Percentiles rank a stretch among this genome's conserved stretches.
Conservation (phyloP, 2,888 invertebrate genomes). For the Scaeva pyrastri region DNA sequence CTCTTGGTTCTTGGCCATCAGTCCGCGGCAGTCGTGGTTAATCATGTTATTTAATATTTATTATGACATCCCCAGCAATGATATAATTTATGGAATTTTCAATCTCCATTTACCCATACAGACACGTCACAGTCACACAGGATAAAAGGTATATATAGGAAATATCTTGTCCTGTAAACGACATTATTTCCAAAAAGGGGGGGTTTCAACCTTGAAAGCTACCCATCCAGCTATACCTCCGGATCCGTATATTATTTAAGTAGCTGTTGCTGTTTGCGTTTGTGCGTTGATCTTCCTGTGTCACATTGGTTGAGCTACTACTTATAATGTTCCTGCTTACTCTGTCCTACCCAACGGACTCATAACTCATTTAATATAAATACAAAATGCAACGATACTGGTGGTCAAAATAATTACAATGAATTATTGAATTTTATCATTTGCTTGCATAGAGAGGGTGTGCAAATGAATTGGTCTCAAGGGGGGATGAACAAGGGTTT, state of each 20-base stretch:
- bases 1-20: slow-evolving; percentile 3
- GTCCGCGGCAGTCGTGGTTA: slow-evolving; percentile 23
- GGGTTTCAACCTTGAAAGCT: slow-evolving; percentile 31
- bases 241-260: too few relatives aligned
- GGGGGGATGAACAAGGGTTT: slow-evolving; percentile 43
- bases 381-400: slow-evolving; percentile 51
- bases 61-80: slow-evolving; percentile 36
- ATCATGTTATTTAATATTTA: slow-evolving; percentile 66
- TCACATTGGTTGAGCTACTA: neutral
- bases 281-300: too few relatives aligned
- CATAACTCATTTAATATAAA: slow-evolving; percentile 69
- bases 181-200: slow-evolving; percentile 28
- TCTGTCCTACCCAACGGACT: slow-evolving; percentile 49
- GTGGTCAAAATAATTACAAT: slow-evolving; percentile 71
- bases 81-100: slow-evolving; percentile 49
- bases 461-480: slow-evolving; percentile 55
- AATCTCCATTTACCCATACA: slow-evolving; percentile 1
- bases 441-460: slow-evolving; percentile 58
- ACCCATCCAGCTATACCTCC: neutral
- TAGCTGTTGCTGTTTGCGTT: too few relatives aligned
- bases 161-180: too few relatives aligned
- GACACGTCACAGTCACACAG: neutral
- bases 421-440: slow-evolving; percentile 72
- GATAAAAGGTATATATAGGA: too few relatives aligned
- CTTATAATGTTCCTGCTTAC: neutral